These are phyloP conservation scores for Channa argus DNA, from an alignment of 2,113 vertebrate genomes.

Conservation along the genomic window DNA sequence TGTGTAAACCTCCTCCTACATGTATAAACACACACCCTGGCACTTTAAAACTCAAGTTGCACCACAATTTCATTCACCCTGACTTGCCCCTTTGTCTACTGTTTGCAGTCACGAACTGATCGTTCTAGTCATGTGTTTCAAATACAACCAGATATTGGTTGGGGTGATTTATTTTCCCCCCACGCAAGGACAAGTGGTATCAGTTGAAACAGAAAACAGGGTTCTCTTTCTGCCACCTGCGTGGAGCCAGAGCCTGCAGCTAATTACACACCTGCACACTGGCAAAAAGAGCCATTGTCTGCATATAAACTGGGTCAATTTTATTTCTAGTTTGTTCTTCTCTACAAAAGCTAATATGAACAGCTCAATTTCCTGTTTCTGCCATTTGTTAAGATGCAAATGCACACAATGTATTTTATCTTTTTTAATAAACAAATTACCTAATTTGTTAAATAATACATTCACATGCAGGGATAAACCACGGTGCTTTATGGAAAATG, in stretches of 20 bases:
- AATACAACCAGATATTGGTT: not conserved
- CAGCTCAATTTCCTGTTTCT: no score
- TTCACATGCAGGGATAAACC: no score
- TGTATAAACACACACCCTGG: conserved; percentile 26
- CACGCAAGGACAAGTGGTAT: not conserved
- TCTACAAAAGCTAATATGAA: no score
- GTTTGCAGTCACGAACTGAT: not conserved
- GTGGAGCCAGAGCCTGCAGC: not conserved
- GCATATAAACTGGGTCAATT: conserved; percentile 1
- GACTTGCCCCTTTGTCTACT: not conserved
- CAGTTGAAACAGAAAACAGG: not conserved
- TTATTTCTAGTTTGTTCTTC: not conserved
- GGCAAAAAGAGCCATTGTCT: conserved; percentile 40
- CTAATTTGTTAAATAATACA: no score
- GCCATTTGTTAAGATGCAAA: no score
- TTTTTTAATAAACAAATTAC: no score
- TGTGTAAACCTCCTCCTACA: conserved; percentile 49
- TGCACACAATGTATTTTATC: no score
- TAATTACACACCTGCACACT: conserved; percentile 48
- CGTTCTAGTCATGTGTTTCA: not conserved
- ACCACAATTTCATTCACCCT: conserved; percentile 11
- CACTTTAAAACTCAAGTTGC: not conserved
- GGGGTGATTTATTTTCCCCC: not conserved
- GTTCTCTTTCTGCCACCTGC: conserved; percentile 37
- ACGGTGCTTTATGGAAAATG: no score